These are phyloP conservation scores for Acyrthosiphon pisum DNA, from an alignment of 1,140 invertebrate species.

Conservation along the genomic window DNA sequence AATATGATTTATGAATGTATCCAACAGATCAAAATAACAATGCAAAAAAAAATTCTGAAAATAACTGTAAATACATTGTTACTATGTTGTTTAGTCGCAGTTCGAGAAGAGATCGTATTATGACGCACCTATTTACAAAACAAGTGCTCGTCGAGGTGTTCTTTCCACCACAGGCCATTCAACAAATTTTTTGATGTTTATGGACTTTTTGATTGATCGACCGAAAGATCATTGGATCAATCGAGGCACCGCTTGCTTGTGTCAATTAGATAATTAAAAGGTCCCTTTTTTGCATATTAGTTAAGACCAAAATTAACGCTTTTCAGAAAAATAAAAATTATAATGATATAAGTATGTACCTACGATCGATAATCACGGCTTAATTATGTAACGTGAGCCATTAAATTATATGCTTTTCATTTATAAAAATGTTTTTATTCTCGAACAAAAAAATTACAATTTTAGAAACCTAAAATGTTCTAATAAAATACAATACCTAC, in stretches of 20 bases:
- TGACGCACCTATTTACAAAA: slow-evolving; percentile 86
- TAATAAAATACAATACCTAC: too few relatives aligned
- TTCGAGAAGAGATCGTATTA: slow-evolving; percentile 58
- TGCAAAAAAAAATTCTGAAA: background rate
- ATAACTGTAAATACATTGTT: background rate
- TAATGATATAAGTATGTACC: too few relatives aligned
- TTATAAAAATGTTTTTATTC: too few relatives aligned
- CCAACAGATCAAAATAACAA: background rate
- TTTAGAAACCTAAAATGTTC: too few relatives aligned
- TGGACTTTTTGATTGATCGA: slow-evolving; percentile 73
- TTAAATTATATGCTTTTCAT: too few relatives aligned
- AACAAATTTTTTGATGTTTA: slow-evolving; percentile 88
- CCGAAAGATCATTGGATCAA: slow-evolving; percentile 85
- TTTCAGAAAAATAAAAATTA: too few relatives aligned
- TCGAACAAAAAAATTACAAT: too few relatives aligned
- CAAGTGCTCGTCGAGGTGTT: slow-evolving; percentile 80
- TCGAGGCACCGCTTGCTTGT: slow-evolving; percentile 83
- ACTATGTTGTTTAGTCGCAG: slow-evolving; percentile 51
- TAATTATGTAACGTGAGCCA: too few relatives aligned
- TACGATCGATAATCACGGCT: too few relatives aligned
- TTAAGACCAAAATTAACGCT: too few relatives aligned
- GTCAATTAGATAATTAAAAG: slow-evolving; percentile 73
- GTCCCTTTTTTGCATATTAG: too few relatives aligned
- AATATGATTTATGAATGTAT: background rate
- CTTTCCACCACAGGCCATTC: slow-evolving; percentile 93